Percentiles rank a stretch among this genome's conserved stretches.
Conservation (phyloP, 2,113 vertebrate genomes). For the Ictidomys tridecemlineatus region DNA sequence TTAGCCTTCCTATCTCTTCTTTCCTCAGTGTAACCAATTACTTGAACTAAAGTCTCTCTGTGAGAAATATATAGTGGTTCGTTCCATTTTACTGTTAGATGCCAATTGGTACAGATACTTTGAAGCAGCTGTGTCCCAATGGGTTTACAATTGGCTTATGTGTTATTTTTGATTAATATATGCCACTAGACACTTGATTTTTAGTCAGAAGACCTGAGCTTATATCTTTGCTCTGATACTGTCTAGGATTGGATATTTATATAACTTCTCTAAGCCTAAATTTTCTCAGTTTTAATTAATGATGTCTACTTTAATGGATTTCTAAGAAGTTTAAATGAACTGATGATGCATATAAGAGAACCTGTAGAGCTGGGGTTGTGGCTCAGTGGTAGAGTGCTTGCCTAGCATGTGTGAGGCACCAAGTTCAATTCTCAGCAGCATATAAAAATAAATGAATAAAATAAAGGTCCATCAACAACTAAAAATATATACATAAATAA, state of each 20-base stretch:
- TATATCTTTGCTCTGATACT: background rate
- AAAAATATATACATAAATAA: too few species aligned
- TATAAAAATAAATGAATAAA: too few species aligned
- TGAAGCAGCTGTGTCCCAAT: background rate
- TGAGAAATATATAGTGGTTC: slow-evolving; percentile 45
- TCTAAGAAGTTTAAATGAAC: background rate
- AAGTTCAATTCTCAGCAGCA: too few species aligned
- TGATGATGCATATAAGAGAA: background rate
- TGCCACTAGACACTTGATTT: slow-evolving; percentile 41
- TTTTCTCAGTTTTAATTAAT: slow-evolving; percentile 53
- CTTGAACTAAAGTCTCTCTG: slow-evolving; percentile 19
- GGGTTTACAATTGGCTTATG: background rate
- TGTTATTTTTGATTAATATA: background rate
- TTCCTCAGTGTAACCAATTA: background rate
- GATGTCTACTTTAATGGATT: background rate
- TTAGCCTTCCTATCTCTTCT: background rate
- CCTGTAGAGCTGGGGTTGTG: too few species aligned
- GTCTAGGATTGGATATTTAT: background rate
- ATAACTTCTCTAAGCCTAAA: background rate
- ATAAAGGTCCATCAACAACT: too few species aligned
- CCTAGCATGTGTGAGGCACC: too few species aligned
- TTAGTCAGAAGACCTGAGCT: slow-evolving; percentile 43
- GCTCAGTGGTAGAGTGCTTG: too few species aligned
- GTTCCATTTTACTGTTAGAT: slow-evolving; percentile 44
- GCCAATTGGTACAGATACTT: background rate